Evolutionary conservation across 2,113 vertebrate genomes (phyloP).

Genomic region (Etheostoma spectabile): DNA sequence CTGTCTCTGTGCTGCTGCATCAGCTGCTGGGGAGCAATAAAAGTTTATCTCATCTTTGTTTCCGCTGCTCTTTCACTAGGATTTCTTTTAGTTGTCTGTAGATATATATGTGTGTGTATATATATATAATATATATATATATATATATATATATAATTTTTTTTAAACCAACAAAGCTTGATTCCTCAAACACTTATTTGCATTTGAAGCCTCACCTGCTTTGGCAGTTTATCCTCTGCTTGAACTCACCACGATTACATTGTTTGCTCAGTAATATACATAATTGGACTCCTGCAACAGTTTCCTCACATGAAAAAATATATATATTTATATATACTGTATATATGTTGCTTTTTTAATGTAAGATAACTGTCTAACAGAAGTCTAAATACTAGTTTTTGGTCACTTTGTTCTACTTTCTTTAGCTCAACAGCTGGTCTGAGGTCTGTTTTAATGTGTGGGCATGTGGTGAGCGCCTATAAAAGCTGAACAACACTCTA

Average conservation of each 20-base stretch:
- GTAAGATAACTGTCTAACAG: background rate
- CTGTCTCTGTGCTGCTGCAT: no score
- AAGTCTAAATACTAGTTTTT: constrained; percentile 5
- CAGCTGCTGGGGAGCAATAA: no score
- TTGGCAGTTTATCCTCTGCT: background rate
- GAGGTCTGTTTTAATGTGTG: constrained; percentile 20
- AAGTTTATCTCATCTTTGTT: background rate
- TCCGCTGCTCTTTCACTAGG: background rate
- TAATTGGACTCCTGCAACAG: no score
- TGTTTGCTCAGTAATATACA: background rate
- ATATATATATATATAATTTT: no score
- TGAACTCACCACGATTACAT: background rate
- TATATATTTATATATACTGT: no score
- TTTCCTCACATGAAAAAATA: no score
- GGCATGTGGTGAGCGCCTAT: constrained; percentile 25
- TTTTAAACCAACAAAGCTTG: background rate
- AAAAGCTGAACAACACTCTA: constrained; percentile 43
- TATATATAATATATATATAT: no score
- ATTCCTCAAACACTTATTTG: background rate
- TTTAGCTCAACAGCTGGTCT: constrained; percentile 44
- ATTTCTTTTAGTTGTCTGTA: no score
- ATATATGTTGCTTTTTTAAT: background rate
- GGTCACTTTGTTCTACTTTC: constrained; percentile 36
- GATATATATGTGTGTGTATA: no score
- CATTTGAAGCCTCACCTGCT: background rate